These are phyloP conservation scores for Drepana falcataria DNA, from an alignment of 2,888 invertebrate genomes.

Conservation along the genomic window DNA sequence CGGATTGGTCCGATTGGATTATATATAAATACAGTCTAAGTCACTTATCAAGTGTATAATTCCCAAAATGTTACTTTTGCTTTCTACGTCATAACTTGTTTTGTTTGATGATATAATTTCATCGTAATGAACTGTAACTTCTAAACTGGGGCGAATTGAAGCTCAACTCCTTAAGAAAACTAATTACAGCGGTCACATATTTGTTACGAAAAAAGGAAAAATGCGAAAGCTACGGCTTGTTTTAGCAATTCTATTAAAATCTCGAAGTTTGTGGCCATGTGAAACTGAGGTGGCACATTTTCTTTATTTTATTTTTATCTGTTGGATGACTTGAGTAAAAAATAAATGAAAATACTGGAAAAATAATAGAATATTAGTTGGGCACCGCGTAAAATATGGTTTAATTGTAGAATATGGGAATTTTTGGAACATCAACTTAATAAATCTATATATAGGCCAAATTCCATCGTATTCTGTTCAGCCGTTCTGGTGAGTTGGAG, in stretches of 20 bases:
- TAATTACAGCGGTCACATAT: background rate
- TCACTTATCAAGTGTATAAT: too few relatives aligned
- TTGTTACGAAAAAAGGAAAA: background rate
- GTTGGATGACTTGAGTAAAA: too few relatives aligned
- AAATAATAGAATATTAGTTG: too few relatives aligned
- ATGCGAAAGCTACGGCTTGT: background rate
- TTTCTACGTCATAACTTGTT: constrained; percentile 22
- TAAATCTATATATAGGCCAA: too few relatives aligned
- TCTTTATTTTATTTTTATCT: constrained; percentile 15
- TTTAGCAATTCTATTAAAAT: constrained; percentile 10
- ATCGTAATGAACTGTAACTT: background rate
- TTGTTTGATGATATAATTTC: constrained; percentile 9
- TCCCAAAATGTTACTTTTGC: constrained; percentile 33
- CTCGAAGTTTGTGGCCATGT: constrained; percentile 9
- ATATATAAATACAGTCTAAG: too few relatives aligned
- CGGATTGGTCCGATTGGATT: too few relatives aligned
- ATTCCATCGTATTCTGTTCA: too few relatives aligned
- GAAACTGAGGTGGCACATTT: constrained; percentile 15
- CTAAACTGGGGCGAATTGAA: background rate
- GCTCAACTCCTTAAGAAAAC: background rate
- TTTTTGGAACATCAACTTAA: too few relatives aligned
- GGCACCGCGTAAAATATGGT: too few relatives aligned
- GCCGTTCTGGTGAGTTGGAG: too few relatives aligned
- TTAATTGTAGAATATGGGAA: too few relatives aligned
- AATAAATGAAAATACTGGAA: too few relatives aligned